A percentile compares a stretch with the other conserved stretches of the same genome.
phyloP scores from a whole-genome alignment of 2,797 vertebrate genomes.

The Enteromius radiatus region DNA sequence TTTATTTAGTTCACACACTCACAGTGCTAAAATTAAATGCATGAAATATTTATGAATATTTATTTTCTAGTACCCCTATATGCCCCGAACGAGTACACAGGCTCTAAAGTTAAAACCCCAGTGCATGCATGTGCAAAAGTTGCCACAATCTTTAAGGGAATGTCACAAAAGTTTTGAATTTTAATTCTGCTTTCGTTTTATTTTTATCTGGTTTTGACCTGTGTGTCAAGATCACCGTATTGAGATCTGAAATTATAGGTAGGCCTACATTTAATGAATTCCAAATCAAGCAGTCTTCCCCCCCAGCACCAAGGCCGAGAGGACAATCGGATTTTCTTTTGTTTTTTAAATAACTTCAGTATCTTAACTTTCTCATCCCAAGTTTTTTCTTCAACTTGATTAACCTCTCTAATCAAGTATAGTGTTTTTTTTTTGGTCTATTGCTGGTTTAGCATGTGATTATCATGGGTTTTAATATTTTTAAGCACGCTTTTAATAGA shows the following conservation, averaged over 20 bases:
- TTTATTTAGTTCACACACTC: too few relatives aligned
- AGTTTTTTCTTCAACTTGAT: constrained; percentile 47
- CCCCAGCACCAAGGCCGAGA: constrained; percentile 30
- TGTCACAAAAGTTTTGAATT: neutral
- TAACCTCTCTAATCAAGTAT: constrained; percentile 57
- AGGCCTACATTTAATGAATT: constrained; percentile 24
- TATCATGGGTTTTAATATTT: constrained; percentile 32
- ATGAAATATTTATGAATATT: neutral
- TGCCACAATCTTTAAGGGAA: neutral
- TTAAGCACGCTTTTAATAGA: constrained; percentile 52
- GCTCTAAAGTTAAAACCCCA: constrained; percentile 35
- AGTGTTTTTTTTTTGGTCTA: neutral
- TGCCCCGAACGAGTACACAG: neutral
- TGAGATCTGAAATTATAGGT: constrained; percentile 18
- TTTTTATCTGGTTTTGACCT: constrained; percentile 15
- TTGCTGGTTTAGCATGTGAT: constrained; percentile 45
- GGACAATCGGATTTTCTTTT: constrained; percentile 35
- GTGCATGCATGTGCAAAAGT: constrained; percentile 4
- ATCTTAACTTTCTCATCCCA: constrained; percentile 46
- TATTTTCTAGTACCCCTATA: constrained; percentile 2
- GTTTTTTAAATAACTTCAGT: constrained; percentile 46
- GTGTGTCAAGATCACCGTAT: neutral
- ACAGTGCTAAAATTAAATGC: neutral
- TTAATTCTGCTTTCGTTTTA: neutral
- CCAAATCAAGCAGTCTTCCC: constrained; percentile 42